Conservation (phyloP, 1,140 invertebrate genomes). For the Prorops nasuta region DNA sequence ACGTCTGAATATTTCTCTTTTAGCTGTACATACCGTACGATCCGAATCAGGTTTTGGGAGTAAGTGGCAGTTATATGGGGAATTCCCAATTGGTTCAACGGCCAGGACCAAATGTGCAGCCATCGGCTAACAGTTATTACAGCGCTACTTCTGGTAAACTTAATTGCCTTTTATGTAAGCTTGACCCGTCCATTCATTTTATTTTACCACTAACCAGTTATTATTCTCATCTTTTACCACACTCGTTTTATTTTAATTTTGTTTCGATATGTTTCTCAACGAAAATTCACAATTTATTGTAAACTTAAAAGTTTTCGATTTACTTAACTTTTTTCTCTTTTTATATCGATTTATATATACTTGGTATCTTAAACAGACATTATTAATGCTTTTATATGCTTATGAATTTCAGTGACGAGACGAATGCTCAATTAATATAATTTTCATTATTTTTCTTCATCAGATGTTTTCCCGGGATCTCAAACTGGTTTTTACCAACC, state of each 20-base stretch:
- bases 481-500: constrained; percentile 59
- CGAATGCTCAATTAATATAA: no score
- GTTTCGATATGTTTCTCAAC: no score
- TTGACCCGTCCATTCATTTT: constrained; percentile 24
- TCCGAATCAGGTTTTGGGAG: constrained; percentile 56
- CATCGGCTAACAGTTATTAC: constrained; percentile 58
- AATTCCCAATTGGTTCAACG: constrained; percentile 65
- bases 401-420: no score
- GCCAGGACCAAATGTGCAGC: constrained; percentile 57
- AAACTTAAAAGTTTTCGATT: no score
- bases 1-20: constrained; percentile 11
- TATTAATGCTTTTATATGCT: no score
- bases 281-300: no score
- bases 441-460: constrained; percentile 11
- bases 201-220: no score
- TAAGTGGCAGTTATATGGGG: constrained; percentile 59
- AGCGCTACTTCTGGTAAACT: constrained; percentile 58
- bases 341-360: no score
- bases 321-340: no score
- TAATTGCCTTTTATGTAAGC: constrained; percentile 29
- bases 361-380: no score
- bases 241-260: no score
- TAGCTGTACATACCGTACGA: constrained; percentile 57
- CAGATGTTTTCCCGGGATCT: constrained; percentile 53
- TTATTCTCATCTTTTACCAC: no score